These are phyloP conservation scores for Polia nebulosa DNA, from an alignment of 2,888 invertebrate genomes.

Conservation along the genomic window DNA sequence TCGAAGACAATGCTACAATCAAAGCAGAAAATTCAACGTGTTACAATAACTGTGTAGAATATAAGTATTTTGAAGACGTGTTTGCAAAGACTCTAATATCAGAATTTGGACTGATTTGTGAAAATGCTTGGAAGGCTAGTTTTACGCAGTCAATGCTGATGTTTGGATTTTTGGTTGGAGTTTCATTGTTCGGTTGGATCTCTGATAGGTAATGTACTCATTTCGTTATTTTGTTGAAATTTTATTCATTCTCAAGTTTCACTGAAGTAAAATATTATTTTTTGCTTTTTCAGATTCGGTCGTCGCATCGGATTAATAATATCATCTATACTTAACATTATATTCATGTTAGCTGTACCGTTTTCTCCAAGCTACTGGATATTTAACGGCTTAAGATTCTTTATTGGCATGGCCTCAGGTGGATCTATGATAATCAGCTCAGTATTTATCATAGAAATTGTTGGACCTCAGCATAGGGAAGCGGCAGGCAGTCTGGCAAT, in stretches of 20 bases:
- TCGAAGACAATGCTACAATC: conserved; percentile 58
- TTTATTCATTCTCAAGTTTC: background rate
- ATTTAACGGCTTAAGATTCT: conserved; percentile 92
- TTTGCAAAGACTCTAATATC: conserved; percentile 75
- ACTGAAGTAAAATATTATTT: background rate
- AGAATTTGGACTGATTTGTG: conserved; percentile 78
- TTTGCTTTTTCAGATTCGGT: conserved; percentile 72
- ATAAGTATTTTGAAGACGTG: conserved; percentile 70
- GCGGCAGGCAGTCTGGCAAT: conserved; percentile 72
- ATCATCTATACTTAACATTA: conserved; percentile 92
- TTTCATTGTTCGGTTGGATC: conserved; percentile 79
- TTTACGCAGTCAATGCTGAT: conserved; percentile 78
- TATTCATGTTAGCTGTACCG: conserved; percentile 92
- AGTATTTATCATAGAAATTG: conserved; percentile 91
- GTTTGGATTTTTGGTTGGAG: conserved; percentile 76
- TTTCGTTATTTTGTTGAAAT: background rate
- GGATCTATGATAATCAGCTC: conserved; percentile 92
- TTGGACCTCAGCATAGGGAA: conserved; percentile 88
- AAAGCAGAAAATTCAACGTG: conserved; percentile 70
- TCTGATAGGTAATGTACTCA: conserved; percentile 74
- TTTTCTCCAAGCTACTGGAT: conserved; percentile 90
- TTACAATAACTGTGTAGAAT: conserved; percentile 74
- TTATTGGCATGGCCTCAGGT: conserved; percentile 93
- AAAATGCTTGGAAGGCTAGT: conserved; percentile 75
- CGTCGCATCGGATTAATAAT: conserved; percentile 91